Evolutionary conservation across 2,888 invertebrate species (phyloP).

Genomic region (Aleiodes testaceus): DNA sequence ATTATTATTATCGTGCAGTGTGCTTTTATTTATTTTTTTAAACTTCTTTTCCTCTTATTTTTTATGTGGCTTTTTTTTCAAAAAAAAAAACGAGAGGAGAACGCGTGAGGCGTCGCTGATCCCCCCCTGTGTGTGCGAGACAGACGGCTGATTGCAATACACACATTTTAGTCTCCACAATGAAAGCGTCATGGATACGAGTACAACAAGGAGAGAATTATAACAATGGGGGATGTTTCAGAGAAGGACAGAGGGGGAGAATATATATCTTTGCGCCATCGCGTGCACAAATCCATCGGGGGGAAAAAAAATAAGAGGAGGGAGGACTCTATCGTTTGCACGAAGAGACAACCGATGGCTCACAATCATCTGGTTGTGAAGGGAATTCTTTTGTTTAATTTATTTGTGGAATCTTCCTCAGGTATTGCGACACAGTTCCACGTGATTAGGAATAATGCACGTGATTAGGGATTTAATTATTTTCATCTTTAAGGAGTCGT

Average conservation of each 20-base stretch:
- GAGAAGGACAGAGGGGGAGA: constrained; percentile 16
- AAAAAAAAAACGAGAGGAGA: constrained; percentile 49
- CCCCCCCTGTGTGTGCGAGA: constrained; percentile 44
- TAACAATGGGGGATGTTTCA: constrained; percentile 43
- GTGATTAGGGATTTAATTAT: too few species aligned
- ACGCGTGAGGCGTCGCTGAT: constrained; percentile 50
- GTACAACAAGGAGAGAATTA: constrained; percentile 11
- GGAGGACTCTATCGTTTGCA: constrained; percentile 50
- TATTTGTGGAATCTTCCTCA: too few species aligned
- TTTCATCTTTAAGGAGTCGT: too few species aligned
- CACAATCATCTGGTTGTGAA: constrained; percentile 1
- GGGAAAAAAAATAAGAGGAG: constrained; percentile 34
- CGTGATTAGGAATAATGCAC: too few species aligned
- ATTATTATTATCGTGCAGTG: constrained; percentile 36
- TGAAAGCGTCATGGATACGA: constrained; percentile 41
- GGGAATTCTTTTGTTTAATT: neutral
- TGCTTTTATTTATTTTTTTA: constrained; percentile 40
- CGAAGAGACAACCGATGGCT: constrained; percentile 43
- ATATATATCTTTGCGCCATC: constrained; percentile 46
- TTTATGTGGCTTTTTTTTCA: constrained; percentile 20
- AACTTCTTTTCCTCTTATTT: constrained; percentile 1
- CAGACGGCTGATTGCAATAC: constrained; percentile 53
- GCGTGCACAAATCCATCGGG: constrained; percentile 52
- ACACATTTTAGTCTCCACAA: constrained; percentile 4
- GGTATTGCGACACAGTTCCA: too few species aligned